These are phyloP conservation scores for Calameuta filiformis DNA, from an alignment of 2,888 invertebrate genomes.

Conservation along the genomic window DNA sequence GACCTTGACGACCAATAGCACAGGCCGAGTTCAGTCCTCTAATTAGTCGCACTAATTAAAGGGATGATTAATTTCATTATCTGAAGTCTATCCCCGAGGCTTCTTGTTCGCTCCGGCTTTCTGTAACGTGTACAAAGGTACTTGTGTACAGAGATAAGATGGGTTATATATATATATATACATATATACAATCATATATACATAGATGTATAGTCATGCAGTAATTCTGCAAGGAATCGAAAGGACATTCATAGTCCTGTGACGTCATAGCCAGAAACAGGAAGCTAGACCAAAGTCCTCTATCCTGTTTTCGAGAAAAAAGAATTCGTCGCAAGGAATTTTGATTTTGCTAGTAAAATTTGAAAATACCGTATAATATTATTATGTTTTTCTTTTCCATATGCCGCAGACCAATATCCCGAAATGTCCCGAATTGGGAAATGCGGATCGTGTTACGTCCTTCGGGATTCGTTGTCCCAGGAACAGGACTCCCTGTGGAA, in stretches of 20 bases:
- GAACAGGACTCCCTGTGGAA: background rate
- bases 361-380: background rate
- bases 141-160: constrained; percentile 6
- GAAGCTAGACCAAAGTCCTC: background rate
- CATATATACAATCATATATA: background rate
- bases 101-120: background rate
- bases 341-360: background rate
- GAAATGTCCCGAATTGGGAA: background rate
- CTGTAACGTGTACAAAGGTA: background rate
- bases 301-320: background rate
- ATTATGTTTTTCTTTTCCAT: background rate
- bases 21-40: constrained; percentile 24
- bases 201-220: background rate
- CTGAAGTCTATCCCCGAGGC: constrained; percentile 4
- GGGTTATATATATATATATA: background rate
- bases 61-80: constrained; percentile 28
- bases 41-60: constrained; percentile 42
- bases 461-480: background rate
- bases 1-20: background rate
- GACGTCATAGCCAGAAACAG: background rate
- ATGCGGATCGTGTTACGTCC: background rate
- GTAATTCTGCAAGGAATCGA: background rate
- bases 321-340: background rate
- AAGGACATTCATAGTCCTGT: background rate
- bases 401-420: background rate